These are phyloP conservation scores for Cerastis leucographa DNA, from an alignment of 2,888 invertebrate species.

Conservation along the genomic window DNA sequence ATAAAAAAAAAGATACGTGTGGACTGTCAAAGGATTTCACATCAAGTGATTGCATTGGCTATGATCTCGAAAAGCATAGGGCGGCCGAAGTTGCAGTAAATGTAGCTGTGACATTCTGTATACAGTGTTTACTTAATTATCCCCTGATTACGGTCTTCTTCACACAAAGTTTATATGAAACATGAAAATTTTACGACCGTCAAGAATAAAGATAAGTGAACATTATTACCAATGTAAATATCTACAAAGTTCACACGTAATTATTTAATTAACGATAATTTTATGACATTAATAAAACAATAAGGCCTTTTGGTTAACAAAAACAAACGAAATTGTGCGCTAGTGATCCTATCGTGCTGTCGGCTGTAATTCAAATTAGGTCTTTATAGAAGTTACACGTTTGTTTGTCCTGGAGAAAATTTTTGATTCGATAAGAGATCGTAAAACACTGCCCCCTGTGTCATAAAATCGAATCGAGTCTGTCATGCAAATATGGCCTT, in stretches of 20 bases:
- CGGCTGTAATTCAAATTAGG: slow-evolving; percentile 80
- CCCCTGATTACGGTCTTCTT: slow-evolving; percentile 28
- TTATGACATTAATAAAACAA: slow-evolving; percentile 65
- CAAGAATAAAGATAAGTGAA: slow-evolving; percentile 66
- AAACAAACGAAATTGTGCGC: slow-evolving; percentile 64
- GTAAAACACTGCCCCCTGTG: slow-evolving; percentile 86
- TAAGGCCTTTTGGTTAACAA: slow-evolving; percentile 57
- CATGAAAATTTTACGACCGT: slow-evolving; percentile 64
- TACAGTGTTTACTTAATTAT: slow-evolving; percentile 33
- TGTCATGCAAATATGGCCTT: slow-evolving; percentile 81
- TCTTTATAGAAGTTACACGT: slow-evolving; percentile 79
- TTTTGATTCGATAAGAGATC: slow-evolving; percentile 87
- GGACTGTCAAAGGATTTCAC: slow-evolving; percentile 79
- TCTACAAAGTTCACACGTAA: slow-evolving; percentile 69
- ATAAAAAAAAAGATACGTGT: slow-evolving; percentile 85
- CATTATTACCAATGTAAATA: slow-evolving; percentile 65
- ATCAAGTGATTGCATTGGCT: slow-evolving; percentile 75
- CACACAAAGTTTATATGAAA: slow-evolving; percentile 34
- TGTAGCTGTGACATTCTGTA: neutral
- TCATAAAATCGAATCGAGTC: slow-evolving; percentile 83
- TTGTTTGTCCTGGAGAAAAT: slow-evolving; percentile 82
- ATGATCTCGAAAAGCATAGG: slow-evolving; percentile 42
- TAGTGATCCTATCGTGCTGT: slow-evolving; percentile 72
- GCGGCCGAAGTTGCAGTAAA: neutral
- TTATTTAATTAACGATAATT: slow-evolving; percentile 64